Percentiles rank a stretch among this genome's conserved stretches.
Conservation (phyloP, 1,140 invertebrate genomes). For the Rhagoletis zephyria region DNA sequence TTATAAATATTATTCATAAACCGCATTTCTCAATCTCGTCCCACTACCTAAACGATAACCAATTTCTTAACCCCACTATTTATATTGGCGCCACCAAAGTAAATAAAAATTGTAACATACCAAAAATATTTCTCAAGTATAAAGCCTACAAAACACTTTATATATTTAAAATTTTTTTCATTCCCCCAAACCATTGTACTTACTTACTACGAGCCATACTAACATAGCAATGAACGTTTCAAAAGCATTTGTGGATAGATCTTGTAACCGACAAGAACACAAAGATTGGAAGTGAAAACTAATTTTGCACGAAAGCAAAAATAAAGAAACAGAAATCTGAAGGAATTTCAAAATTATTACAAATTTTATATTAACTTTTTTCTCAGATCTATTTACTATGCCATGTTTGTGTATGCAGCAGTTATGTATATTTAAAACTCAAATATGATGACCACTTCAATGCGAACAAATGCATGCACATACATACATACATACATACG, state of each 20-base stretch:
- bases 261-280: not conserved
- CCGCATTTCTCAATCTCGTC: not conserved
- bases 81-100: constrained; percentile 11
- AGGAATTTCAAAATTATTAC: constrained; percentile 28
- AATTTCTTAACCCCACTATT: not conserved
- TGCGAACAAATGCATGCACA: not conserved
- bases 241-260: not conserved
- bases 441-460: not conserved
- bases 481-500: too few species aligned
- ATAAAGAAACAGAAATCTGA: not conserved
- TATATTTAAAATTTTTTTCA: not conserved
- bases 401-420: not conserved
- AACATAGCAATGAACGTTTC: not conserved
- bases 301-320: constrained; percentile 4
- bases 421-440: not conserved
- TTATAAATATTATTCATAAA: too few species aligned
- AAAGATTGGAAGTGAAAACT: not conserved
- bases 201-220: not conserved
- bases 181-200: not conserved
- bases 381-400: not conserved
- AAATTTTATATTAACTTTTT: constrained; percentile 17
- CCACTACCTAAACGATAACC: not conserved
- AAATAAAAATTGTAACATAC: not conserved
- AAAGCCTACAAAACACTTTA: constrained; percentile 5
- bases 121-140: constrained; percentile 19